Base-by-base conservation (phyloP, 2,888 invertebrate species). In the Chloromyia formosa region DNA sequence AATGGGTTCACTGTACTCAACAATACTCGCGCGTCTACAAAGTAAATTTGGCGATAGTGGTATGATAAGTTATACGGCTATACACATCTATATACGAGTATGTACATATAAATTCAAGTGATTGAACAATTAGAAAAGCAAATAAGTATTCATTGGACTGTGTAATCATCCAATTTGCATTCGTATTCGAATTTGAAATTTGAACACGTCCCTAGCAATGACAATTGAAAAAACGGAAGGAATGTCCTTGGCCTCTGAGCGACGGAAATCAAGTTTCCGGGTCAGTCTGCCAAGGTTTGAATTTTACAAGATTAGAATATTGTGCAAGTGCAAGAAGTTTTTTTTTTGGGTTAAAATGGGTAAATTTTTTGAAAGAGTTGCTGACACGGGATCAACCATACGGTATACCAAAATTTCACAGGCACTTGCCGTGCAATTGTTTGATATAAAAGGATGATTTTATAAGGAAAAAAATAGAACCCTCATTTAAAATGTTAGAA, bases 41-140 rank as follows among this genome's bases (percentile, higher is more conserved):
- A 35, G 7, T 7, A 35, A 35, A 35, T 35, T 35, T 35, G 27
- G 27, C 27, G 27, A 35, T 35, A 35, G 27, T 35, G 27, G 27
- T 35, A 35, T 35, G 7, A 7, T 35, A n/a, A n/a, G n/a, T n/a
- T n/a, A n/a, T 35, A 35, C 27, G 7, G 49, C 2, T 49, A 49
- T n/a, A n/a, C 49, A 1, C 12, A 49, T 49, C 12, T n/a, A 12
- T 49, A 49, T 10, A 42, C 5, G 5, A 49, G 12, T n/a, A n/a
- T 49, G 49, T 49, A 49, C 16, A 49, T 40, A 62, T n/a, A 62
- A n/a, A 62, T 40, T n/a, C 16, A 62, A 14, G 14, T 16, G 27
- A 62, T 40, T 62, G 62, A 62, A 62, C 62, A 62, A 40, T 62
- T 62, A 62, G 16, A 62, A 40, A 62, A 62, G 23, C 40, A 62